Conservation (phyloP, 2,113 vertebrate genomes). For the Tonatia bakeri region DNA sequence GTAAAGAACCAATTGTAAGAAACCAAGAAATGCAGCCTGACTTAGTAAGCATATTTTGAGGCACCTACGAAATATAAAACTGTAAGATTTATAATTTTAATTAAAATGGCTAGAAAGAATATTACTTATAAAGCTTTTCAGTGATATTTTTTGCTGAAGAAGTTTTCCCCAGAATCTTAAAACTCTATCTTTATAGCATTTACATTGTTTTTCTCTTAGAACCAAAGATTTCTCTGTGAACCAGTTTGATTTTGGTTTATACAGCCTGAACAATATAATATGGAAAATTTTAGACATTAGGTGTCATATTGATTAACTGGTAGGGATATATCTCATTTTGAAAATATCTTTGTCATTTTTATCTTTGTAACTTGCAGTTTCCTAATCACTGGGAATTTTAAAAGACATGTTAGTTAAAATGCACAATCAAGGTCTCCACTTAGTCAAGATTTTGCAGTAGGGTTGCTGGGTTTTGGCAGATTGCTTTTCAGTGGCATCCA, state of each 20-base stretch:
- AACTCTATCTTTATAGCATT: background rate
- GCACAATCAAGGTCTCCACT: background rate
- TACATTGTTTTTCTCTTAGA: background rate
- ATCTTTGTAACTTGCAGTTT: background rate
- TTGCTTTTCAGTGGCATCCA: background rate
- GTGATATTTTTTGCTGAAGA: background rate
- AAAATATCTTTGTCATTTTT: background rate
- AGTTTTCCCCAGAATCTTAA: constrained; percentile 39
- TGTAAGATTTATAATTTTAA: constrained; percentile 60
- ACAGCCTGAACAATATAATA: background rate
- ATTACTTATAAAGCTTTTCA: constrained; percentile 43
- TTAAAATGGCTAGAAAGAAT: constrained; percentile 42
- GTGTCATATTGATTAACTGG: background rate
- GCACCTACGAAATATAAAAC: constrained; percentile 7
- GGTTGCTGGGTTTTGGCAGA: background rate
- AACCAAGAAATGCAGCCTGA: background rate
- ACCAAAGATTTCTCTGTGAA: background rate
- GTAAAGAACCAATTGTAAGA: constrained; percentile 4
- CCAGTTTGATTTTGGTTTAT: background rate
- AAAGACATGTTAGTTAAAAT: background rate
- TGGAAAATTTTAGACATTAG: background rate
- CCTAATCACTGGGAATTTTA: background rate
- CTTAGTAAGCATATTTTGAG: constrained; percentile 37
- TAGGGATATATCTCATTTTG: background rate
- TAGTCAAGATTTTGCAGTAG: background rate